phyloP scores from a whole-genome alignment of 1,140 invertebrate species.

The Andricus grossulariae region DNA sequence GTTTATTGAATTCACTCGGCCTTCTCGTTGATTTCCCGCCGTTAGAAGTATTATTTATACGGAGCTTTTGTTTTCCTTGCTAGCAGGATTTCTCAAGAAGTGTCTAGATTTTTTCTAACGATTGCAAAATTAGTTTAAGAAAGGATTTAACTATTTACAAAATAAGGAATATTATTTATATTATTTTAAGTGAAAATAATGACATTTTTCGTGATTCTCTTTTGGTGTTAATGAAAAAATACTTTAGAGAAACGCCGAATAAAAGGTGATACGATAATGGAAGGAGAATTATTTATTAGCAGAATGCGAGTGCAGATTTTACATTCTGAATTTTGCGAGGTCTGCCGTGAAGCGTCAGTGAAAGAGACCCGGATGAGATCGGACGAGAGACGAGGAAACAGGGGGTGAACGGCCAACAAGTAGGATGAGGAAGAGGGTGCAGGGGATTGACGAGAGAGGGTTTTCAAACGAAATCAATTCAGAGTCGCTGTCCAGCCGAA shows the following conservation, averaged over 20 bases:
- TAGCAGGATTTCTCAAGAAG: too few relatives aligned
- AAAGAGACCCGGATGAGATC: constrained; percentile 44
- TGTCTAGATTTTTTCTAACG: too few relatives aligned
- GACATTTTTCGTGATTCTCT: background rate
- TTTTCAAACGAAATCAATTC: constrained; percentile 76
- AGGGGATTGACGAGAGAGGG: constrained; percentile 50
- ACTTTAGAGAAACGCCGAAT: background rate
- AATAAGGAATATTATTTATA: too few relatives aligned
- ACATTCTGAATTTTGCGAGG: constrained; percentile 12
- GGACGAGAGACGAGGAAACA: constrained; percentile 34
- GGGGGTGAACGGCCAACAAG: constrained; percentile 57
- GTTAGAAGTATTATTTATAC: too few relatives aligned
- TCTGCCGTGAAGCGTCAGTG: constrained; percentile 29
- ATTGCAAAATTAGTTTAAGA: too few relatives aligned
- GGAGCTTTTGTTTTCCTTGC: too few relatives aligned
- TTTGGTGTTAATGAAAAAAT: background rate
- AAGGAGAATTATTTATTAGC: constrained; percentile 8
- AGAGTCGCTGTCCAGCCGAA: constrained; percentile 70
- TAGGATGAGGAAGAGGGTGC: constrained; percentile 54
- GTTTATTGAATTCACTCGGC: too few relatives aligned
- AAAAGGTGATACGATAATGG: background rate
- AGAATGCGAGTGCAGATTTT: background rate
- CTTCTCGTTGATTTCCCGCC: too few relatives aligned
- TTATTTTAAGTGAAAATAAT: too few relatives aligned
- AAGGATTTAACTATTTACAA: too few relatives aligned